These are phyloP conservation scores for Brachyhypopomus occidentalis DNA, from an alignment of 2,113 vertebrate genomes.

Conservation along the genomic window DNA sequence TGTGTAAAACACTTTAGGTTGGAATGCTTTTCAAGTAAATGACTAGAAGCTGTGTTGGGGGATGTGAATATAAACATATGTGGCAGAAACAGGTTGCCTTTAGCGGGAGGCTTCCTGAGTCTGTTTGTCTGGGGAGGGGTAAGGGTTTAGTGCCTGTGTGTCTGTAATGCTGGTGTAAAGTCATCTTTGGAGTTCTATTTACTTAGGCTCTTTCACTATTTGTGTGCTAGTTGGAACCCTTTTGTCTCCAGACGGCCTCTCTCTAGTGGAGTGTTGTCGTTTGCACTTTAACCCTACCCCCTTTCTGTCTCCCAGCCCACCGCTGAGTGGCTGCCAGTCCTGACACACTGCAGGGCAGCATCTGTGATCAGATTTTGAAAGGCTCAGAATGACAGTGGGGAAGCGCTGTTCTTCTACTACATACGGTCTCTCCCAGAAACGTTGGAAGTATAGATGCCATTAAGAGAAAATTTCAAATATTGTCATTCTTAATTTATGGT, in stretches of 20 bases:
- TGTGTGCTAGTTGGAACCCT: constrained; percentile 33
- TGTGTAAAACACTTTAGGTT: constrained; percentile 42
- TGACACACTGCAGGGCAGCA: background rate
- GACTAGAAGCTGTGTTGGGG: constrained; percentile 25
- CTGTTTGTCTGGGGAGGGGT: no score
- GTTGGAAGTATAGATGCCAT: no score
- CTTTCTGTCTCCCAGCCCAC: background rate
- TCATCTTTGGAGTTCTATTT: constrained; percentile 43
- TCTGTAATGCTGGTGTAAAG: constrained; percentile 13
- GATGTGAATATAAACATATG: constrained; percentile 37
- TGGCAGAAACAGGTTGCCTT: constrained; percentile 6
- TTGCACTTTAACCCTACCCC: background rate
- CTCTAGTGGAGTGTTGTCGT: constrained; percentile 34
- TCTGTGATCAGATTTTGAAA: background rate
- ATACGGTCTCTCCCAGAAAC: no score
- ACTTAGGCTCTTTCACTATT: constrained; percentile 40
- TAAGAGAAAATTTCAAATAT: no score
- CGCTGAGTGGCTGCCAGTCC: background rate
- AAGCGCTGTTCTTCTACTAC: no score
- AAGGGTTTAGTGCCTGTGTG: constrained; percentile 22
- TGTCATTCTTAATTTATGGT: no score
- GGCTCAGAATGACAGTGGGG: background rate
- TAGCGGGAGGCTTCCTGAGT: background rate
- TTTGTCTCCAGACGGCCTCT: constrained; percentile 45
- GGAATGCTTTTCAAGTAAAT: constrained; percentile 50